Evolutionary conservation across 2,113 vertebrate species (phyloP).

Genomic region (Hemibagrus wyckioides): DNA sequence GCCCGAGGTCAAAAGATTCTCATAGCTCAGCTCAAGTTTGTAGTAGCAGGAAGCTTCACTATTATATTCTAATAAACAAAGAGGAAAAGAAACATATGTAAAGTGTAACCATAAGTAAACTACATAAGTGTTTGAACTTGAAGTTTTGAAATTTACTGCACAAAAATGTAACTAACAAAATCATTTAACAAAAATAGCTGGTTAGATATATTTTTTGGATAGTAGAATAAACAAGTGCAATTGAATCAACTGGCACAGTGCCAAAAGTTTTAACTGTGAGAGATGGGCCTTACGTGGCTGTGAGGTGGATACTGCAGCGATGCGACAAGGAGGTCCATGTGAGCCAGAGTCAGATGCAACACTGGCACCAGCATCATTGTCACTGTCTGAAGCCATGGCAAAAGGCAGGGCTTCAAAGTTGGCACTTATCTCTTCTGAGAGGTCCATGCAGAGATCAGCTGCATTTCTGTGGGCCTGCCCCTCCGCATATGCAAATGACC

Average conservation of each 20-base stretch:
- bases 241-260: too few relatives aligned
- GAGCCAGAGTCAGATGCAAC: slow-evolving; percentile 91
- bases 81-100: slow-evolving; percentile 22
- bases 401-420: slow-evolving; percentile 98
- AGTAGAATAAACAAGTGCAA: neutral
- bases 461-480: slow-evolving; percentile 96
- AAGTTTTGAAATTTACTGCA: neutral
- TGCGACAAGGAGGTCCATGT: slow-evolving; percentile 92
- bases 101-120: neutral
- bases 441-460: slow-evolving; percentile 91
- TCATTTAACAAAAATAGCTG: neutral
- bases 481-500: slow-evolving; percentile 89
- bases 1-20: slow-evolving; percentile 93
- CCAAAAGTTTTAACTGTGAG: neutral
- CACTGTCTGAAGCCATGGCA: slow-evolving; percentile 97
- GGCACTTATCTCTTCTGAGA: slow-evolving; percentile 96
- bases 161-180: neutral
- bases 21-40: slow-evolving; percentile 94
- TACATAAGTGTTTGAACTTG: neutral
- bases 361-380: slow-evolving; percentile 94
- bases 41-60: slow-evolving; percentile 92
- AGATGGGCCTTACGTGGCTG: slow-evolving; percentile 81
- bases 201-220: neutral
- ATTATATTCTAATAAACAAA: slow-evolving; percentile 84
- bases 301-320: slow-evolving; percentile 87